Conservation (phyloP, 1,140 invertebrate genomes). For the Ips typographus region DNA sequence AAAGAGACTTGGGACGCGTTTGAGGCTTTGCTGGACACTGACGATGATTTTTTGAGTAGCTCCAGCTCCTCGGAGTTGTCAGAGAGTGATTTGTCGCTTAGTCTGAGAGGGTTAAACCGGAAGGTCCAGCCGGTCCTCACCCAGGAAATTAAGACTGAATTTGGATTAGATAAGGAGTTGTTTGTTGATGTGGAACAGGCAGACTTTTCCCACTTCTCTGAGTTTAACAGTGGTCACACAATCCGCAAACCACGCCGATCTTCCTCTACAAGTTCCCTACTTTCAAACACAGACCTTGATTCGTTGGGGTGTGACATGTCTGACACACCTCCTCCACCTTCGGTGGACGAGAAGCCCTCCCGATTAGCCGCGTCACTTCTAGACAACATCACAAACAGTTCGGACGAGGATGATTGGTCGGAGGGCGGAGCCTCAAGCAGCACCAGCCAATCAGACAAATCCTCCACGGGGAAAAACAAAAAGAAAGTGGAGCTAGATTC, state of each 20-base stretch:
- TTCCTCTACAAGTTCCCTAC: neutral
- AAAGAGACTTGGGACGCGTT: neutral
- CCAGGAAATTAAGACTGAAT: neutral
- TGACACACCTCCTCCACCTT: neutral
- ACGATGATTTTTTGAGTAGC: neutral
- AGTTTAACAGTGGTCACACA: neutral
- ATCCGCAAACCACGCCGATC: neutral
- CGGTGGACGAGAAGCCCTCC: neutral
- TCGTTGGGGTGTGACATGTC: neutral
- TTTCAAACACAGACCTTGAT: neutral
- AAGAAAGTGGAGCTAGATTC: constrained; percentile 8
- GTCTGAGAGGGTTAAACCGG: neutral
- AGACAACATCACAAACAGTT: constrained; percentile 24
- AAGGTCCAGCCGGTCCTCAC: neutral
- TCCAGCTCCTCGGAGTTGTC: neutral
- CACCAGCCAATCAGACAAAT: neutral
- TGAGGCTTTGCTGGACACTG: neutral
- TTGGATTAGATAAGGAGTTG: constrained; percentile 1
- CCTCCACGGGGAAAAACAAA: neutral
- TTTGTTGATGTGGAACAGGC: neutral
- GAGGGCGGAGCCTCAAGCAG: neutral
- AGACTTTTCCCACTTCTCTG: neutral
- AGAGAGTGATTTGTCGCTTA: neutral
- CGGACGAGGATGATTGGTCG: constrained; percentile 6
- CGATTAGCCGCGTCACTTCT: neutral